phyloP scores from a whole-genome alignment of 2,113 vertebrate genomes.

The Arvicanthis niloticus region DNA sequence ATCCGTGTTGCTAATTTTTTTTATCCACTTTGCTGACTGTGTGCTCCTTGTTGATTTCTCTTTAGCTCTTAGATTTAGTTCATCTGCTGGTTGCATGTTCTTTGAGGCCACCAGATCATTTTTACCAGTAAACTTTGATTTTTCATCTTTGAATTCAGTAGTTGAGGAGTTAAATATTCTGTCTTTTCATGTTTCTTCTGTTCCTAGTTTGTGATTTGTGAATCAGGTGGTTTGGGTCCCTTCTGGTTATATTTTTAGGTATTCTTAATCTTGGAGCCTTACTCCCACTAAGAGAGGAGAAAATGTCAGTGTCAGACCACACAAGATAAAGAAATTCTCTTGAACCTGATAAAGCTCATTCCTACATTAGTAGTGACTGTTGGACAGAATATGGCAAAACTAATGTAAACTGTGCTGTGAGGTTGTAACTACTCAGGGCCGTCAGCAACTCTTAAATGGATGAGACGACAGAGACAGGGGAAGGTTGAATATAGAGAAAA shows the following conservation, averaged over 20 bases:
- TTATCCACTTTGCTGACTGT: background rate
- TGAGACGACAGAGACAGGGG: background rate
- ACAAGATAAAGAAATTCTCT: background rate
- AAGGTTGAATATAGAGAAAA: background rate
- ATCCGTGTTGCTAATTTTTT: background rate
- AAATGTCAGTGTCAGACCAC: background rate
- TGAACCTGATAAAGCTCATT: background rate
- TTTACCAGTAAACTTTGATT: background rate
- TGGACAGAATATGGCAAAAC: background rate
- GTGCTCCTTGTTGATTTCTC: background rate
- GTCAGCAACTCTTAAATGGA: background rate
- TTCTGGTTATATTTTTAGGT: background rate
- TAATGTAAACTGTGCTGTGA: background rate
- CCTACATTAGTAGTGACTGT: background rate
- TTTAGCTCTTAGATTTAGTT: background rate
- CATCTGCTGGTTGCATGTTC: background rate
- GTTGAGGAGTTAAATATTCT: background rate
- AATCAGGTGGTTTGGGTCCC: background rate
- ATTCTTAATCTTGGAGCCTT: background rate
- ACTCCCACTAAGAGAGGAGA: background rate
- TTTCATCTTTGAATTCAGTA: background rate
- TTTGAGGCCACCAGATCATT: background rate
- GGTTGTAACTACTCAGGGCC: background rate
- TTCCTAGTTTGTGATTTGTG: background rate
- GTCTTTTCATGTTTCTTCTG: background rate